phyloP scores from a whole-genome alignment of 2,888 invertebrate genomes.

The Rambutsinella grinnellia region DNA sequence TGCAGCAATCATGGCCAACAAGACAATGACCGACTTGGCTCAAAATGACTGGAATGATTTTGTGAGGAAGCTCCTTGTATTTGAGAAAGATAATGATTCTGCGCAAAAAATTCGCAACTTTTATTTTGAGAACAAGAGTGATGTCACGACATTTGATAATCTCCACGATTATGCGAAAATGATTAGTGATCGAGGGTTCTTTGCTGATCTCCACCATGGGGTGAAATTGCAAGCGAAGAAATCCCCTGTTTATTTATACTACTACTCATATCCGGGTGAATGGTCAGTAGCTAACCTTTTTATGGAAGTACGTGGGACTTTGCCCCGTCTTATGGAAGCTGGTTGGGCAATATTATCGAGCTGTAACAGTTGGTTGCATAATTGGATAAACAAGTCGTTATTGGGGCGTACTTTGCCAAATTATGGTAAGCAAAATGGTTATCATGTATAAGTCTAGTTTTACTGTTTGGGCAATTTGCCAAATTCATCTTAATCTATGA shows the following conservation, averaged over 20 bases:
- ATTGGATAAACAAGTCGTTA: constrained; percentile 53
- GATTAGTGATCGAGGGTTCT: constrained; percentile 57
- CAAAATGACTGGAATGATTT: constrained; percentile 55
- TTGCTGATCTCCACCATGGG: constrained; percentile 53
- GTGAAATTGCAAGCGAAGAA: constrained; percentile 37
- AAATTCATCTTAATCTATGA: too few species aligned
- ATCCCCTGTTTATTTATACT: constrained; percentile 56
- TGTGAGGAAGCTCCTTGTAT: constrained; percentile 50
- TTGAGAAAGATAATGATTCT: constrained; percentile 48
- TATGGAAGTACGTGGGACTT: constrained; percentile 48
- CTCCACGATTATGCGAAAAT: constrained; percentile 49
- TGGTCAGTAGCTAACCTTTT: constrained; percentile 60
- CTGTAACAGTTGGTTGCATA: constrained; percentile 50
- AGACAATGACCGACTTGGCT: constrained; percentile 51
- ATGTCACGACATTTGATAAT: constrained; percentile 56
- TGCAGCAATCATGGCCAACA: constrained; percentile 58
- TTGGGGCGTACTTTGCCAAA: constrained; percentile 53
- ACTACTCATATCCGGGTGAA: constrained; percentile 58
- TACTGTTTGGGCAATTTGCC: too few species aligned
- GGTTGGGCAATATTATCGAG: constrained; percentile 55
- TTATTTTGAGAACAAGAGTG: constrained; percentile 49
- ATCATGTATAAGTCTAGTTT: too few species aligned
- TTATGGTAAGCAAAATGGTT: constrained; percentile 48
- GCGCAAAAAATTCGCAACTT: constrained; percentile 51
- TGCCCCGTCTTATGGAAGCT: constrained; percentile 57